Evolutionary conservation across 2,888 invertebrate species (phyloP).

Genomic region (Endomychus coccineus): DNA sequence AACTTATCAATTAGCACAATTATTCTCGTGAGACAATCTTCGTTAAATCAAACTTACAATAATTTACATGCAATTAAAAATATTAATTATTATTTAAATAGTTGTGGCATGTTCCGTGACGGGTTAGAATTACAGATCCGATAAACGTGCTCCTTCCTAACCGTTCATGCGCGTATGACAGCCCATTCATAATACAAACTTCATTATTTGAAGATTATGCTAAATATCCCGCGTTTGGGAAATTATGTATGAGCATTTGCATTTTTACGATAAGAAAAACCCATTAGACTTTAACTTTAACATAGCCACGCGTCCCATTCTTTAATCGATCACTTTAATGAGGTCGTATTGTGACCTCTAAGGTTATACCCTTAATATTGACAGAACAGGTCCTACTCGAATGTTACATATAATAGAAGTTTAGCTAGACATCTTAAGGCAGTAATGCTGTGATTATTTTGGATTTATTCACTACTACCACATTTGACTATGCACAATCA

Average conservation of each 20-base stretch:
- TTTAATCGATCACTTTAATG: slow-evolving; percentile 29
- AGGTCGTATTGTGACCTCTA: slow-evolving; percentile 24
- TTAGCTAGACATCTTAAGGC: too few relatives aligned
- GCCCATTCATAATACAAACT: neutral
- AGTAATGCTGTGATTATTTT: too few relatives aligned
- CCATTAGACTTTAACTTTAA: slow-evolving; percentile 1
- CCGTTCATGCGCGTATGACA: neutral
- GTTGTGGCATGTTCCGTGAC: neutral
- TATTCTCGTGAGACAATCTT: slow-evolving; percentile 1
- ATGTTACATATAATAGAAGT: too few relatives aligned
- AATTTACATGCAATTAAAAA: slow-evolving; percentile 1
- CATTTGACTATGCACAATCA: too few relatives aligned
- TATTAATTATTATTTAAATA: slow-evolving; percentile 1
- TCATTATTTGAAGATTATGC: slow-evolving; percentile 1
- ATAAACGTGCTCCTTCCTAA: neutral
- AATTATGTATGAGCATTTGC: neutral
- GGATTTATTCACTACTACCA: too few relatives aligned
- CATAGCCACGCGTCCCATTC: slow-evolving; percentile 10
- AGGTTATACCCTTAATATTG: too few relatives aligned
- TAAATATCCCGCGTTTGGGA: neutral
- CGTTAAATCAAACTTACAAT: neutral
- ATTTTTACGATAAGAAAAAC: neutral
- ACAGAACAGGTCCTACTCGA: too few relatives aligned
- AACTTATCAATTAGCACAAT: neutral
- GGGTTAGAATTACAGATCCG: neutral